Conservation (phyloP, 2,113 vertebrate genomes). For the Arenaria interpres region DNA sequence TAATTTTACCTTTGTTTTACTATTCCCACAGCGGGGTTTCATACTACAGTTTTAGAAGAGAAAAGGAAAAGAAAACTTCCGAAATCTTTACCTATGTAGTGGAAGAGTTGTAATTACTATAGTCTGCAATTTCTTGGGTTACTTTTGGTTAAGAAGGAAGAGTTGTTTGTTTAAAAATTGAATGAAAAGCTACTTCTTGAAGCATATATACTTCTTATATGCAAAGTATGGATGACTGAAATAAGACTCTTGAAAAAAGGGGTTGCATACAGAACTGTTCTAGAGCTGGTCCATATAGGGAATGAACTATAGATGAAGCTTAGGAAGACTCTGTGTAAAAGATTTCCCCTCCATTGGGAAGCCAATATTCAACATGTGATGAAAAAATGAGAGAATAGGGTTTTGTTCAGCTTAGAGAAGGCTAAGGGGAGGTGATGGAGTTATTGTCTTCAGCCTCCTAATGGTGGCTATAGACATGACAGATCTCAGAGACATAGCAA, state of each 20-base stretch:
- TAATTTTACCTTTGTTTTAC: not conserved
- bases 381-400: not conserved
- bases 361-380: not conserved
- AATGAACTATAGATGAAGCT: not conserved
- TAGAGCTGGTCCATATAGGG: not conserved
- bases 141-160: not conserved
- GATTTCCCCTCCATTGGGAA: not conserved
- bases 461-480: not conserved
- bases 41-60: not conserved
- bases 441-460: not conserved
- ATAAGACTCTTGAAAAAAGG: not conserved
- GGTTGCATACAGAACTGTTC: not conserved
- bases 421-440: not conserved
- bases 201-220: not conserved
- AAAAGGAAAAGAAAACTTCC: not conserved
- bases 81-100: not conserved
- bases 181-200: not conserved
- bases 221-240: not conserved
- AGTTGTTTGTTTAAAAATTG: not conserved
- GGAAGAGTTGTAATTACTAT: not conserved
- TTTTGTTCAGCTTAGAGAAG: not conserved
- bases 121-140: not conserved
- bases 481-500: not conserved
- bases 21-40: not conserved
- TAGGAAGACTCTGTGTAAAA: not conserved